Evolutionary conservation across 1,140 invertebrate species (phyloP), one percentile per base, ranked within the genome.

Genomic region (Bombus fervidus): DNA sequence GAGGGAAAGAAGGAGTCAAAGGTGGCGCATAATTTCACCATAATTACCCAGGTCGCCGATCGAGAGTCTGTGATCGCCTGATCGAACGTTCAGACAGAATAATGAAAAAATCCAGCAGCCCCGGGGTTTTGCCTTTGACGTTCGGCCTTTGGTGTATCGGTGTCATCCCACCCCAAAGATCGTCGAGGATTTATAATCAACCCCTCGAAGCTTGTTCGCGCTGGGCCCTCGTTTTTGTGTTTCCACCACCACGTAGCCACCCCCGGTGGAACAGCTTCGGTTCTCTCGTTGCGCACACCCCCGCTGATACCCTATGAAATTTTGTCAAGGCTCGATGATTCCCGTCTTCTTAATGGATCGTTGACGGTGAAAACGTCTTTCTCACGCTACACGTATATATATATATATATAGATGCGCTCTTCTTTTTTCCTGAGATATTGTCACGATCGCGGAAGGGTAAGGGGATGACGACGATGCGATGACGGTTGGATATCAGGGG

Each of bases 151-250:
- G 59, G 68, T 69, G 68, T 87, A 85, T 87, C 69, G 76, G 76
- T 80, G 59, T 86, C 86, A 64, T 73, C 74, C 59, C 62, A 66
- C 71, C 82, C 85, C 34, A 62, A 13, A 53, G 34, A 22, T 37
- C 71, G 31, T 72, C 85, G 74, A 72, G 81, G 74, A 84, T 78
- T 84, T 78, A 84, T 71, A 73, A 78, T 86, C 85, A 83, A 62
- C 80, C 85, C 81, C 73, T 86, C 43, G 53, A 75, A 34, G 25
- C 74, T 37, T 9, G 59, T 9, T 34, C 28, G 39, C 8, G 4
- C 47, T 57, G 53, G 69, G 39, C 31, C 57, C 71, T 31, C 69
- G 80, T 83, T 59, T 76, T 69, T 77, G 73, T 69, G 47, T 69
- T 83, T 37, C 57, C 39, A 64, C 18, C 68, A 18, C 79, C 37